Evolutionary conservation across 1,140 invertebrate species (phyloP).

Genomic region (Neodiprion lecontei): DNA sequence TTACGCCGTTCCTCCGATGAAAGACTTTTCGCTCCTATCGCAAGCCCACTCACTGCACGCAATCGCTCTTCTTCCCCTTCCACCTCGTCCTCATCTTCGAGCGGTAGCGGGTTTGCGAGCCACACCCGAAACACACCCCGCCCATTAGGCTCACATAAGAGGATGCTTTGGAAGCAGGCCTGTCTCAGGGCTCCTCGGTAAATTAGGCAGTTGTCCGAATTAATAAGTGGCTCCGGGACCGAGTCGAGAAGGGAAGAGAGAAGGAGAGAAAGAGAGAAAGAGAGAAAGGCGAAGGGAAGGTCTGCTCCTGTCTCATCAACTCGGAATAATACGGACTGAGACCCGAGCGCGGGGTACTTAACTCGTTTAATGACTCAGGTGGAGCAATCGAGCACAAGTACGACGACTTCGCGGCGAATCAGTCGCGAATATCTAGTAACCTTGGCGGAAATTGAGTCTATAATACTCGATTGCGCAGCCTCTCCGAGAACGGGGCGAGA

Average conservation of each 20-base stretch:
- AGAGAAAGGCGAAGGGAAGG: too few species aligned
- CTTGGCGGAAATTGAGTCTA: conserved; percentile 1
- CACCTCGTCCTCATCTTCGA: not conserved
- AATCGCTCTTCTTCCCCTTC: not conserved
- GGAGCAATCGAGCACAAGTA: not conserved
- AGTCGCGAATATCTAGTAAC: not conserved
- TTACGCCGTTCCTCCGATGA: not conserved
- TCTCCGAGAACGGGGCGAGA: not conserved
- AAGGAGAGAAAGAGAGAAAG: too few species aligned
- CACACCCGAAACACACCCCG: conserved; percentile 6
- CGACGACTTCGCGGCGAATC: not conserved
- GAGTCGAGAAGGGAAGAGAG: too few species aligned
- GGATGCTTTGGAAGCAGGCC: not conserved
- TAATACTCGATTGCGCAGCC: not conserved
- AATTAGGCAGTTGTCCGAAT: conserved; percentile 7
- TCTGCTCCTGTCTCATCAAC: not conserved
- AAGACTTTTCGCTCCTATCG: not conserved
- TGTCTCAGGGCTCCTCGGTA: not conserved
- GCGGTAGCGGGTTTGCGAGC: conserved; percentile 6
- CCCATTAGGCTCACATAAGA: conserved; percentile 3
- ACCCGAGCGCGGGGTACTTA: not conserved
- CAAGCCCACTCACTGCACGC: not conserved
- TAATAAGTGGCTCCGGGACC: conserved; percentile 1
- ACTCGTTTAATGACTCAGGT: conserved; percentile 7
- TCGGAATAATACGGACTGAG: not conserved